Percentiles rank a stretch among this genome's conserved stretches.
These are phyloP conservation scores for Gallinago jamesoni DNA, from an alignment of 2,113 vertebrate species.

Conservation along the genomic window DNA sequence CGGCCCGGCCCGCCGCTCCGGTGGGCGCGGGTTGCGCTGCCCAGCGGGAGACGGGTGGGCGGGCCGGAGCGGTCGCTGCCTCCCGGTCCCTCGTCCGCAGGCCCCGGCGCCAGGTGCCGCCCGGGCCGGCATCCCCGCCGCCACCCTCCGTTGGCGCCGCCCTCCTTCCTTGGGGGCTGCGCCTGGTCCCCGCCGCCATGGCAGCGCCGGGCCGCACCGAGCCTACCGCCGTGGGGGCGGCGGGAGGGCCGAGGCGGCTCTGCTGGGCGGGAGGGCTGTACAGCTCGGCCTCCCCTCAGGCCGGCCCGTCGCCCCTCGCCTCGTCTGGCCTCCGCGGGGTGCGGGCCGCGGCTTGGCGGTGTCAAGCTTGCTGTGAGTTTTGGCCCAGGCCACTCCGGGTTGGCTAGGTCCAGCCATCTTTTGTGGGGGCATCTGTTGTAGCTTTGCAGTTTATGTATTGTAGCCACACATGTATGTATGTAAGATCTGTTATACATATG, in stretches of 20 bases:
- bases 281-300: too few relatives aligned
- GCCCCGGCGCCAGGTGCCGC: not conserved
- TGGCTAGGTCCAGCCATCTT: not conserved
- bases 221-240: not conserved
- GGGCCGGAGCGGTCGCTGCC: not conserved
- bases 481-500: fast-evolving
- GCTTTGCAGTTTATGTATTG: fast-evolving
- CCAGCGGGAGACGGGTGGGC: not conserved
- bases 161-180: too few relatives aligned
- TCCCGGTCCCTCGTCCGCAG: not conserved
- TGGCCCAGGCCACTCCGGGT: not conserved
- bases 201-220: not conserved
- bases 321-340: too few relatives aligned
- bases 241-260: not conserved
- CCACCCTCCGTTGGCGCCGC: too few relatives aligned
- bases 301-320: too few relatives aligned
- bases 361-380: not conserved
- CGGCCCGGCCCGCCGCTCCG: not conserved
- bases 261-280: too few relatives aligned
- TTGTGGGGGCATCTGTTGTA: not conserved
- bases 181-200: not conserved
- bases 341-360: not conserved
- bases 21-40: not conserved
- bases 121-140: too few relatives aligned
- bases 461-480: fast-evolving